Base-by-base conservation (phyloP, 1,140 invertebrate species). In the Bombus consobrinus region DNA sequence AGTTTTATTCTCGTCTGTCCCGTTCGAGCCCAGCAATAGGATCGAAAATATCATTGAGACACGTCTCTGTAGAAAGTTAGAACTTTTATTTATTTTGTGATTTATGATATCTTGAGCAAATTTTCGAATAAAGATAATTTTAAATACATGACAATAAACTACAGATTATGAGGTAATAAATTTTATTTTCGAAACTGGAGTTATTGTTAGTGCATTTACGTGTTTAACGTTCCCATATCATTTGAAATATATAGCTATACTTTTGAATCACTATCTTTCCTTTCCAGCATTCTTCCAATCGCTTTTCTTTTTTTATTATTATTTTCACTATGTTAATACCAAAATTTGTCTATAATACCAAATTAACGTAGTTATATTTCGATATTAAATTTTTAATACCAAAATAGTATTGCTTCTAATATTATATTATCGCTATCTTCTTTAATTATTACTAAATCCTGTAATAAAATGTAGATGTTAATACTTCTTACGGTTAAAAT, bases 1-100 rank as follows among this genome's bases (percentile, higher is more conserved):
- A 43, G 32, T 43, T 68, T 66, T 79, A 79, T 79, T 79, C 32
- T 68, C 22, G 41, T 79, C 62, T 28, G 62, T 34, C 41, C 32
- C 73, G 28, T 34, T 47, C 43, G 43, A 47, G 43, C 9, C 8
- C 5, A 13, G 18, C 18, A 34, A 25, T 34, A 18, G 32, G 9
- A 25, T 53, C 28, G 43, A 25, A 74, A 74, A 74, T 74, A 53
- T 34, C 68, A 12, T 13, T 9, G 68, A 12, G 10, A 39, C 25
- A 2, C 15, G 8, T 47, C 32, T 34, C 9, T 12, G 47, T n/a
- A 18, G 32, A 74, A 32, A n/a, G 28, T 25, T n/a, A 32, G 18
- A 53, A 22, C 47, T 53, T 53, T 53, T 53, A 53, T 53, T 53
- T 22, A 53, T 22, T 53, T 22, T 8, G 5, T 22, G 15, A 53